Base-by-base conservation (phyloP, 2,888 invertebrate species). In the Mythimna impura region DNA sequence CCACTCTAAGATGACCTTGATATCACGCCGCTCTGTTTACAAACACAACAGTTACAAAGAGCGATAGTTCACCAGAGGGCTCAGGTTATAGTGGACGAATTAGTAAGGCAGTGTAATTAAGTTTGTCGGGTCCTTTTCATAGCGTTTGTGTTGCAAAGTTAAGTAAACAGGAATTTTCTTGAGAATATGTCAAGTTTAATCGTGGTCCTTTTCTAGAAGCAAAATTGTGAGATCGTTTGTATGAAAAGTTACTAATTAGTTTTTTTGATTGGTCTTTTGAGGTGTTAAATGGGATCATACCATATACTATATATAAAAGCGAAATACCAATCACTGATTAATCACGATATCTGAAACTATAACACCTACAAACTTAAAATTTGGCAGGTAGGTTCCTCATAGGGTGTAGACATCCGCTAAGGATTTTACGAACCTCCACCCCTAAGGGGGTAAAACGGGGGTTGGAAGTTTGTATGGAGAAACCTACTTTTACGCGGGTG, bases 31-130 rank as follows among this genome's bases (percentile, higher is more conserved):
- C 75, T 73, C 63, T 66, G 68, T 76, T 75, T 57, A 69, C 66
- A 64, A 66, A 73, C 52, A 40, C 67, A 78, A 71, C 50, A 71
- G 62, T 62, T 81, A 70, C 71, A 84, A 81, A 85, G 71, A 67
- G 60, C 61, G 52, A 62, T 71, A 74, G 70, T 70, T 71, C 66
- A 69, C 74, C 36, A 57, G 54, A 69, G 6, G 25, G 87, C 40
- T 86, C 87, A 66, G 36, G 66, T 72, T 81, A 81, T 64, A 70
- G 58, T 88, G 86, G 89, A 66, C 55, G 61, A 65, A 55, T 82
- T 78, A 74, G 73, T 77, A 72, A 64, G 74, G 74, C 72, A 64
- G 65, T 80, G 84, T 88, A 86, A 90, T 89, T 88, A 87, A 87
- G 78, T 70, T 79, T 68, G 61, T 67, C 17, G 7, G 36, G 47